Evolutionary conservation across 30 jellyfish, hydroid and myxozoan genomes (phyloP), one percentile per base, ranked within the genome.

Genomic region (Aurelia aurita complex sp. Pacific): DNA sequence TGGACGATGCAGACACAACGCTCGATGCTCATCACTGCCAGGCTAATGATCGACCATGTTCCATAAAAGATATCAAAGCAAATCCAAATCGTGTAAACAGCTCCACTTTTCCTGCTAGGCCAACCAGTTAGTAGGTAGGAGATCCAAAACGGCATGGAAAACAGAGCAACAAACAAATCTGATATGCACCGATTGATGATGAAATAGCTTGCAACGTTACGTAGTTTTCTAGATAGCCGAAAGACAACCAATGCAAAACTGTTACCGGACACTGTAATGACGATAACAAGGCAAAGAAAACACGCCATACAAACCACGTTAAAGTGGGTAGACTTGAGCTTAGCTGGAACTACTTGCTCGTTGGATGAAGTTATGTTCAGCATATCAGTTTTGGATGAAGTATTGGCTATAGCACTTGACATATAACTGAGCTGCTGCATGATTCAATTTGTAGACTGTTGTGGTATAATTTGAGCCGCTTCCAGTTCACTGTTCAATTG

Each of bases 111-210:
- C 32, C 51, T 59, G 76, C 64, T 69, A 33, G 94, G 94, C 91
- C 92, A 91, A 59, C 91, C 91, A 10, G 90, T 74, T 52, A 53
- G 12, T 16, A 79, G 85, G 88, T 69, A 78, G 71, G 90, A 55
- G 12, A 91, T 64, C 98, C 98, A 91, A 38, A 81, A 69, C 55
- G 98, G 98, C 69, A 91, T 80, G 54, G 91, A 61, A 4, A 91
- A 36, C 33, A 69, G 33, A 11, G 98, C 97, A 19, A 91, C 95
- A 36, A 79, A 71, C 43, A 91, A 64, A 64, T 91, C 98, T 13
- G 98, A 91, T 43, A 86, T 55, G 80, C 97, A 91, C 36, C 85
- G 74, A 60, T 87, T 71, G 33, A 89, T 96, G 68, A 86, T 91
- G 80, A 91, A 91, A 63, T 86, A 91, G 53, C 86, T 42, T 16